Base-by-base conservation (phyloP, 2,797 vertebrate genomes). In the Eulemur albifrons region DNA sequence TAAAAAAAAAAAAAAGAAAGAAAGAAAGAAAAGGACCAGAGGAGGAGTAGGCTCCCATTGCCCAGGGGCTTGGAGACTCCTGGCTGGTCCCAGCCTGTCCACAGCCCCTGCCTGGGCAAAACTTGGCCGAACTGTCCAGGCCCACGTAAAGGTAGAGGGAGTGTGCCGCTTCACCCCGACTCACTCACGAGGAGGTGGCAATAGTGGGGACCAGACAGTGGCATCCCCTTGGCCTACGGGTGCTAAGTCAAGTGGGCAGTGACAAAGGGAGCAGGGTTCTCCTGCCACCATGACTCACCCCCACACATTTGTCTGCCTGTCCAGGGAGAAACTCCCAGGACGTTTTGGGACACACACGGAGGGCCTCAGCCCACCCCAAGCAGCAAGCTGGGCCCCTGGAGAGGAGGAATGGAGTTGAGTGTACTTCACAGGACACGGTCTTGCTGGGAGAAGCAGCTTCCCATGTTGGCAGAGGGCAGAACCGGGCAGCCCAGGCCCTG, bases 241-340 rank as follows among this genome's bases (percentile, higher is more conserved):
- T n/a, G 14, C 54, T 86, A 90, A 95, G 45, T 88, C 76, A 70
- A 63, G 18, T 40, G 73, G 65, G 50, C 76, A 18, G 5, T 54
- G 54, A 63, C 8, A 17, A n/a, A 14, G 32, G 38, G 43, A 67
- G 38, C 45, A 40, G 73, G 35, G 63, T 45, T 94, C 35, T 92
- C 57, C 48, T 0, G 8, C 57, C 1, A 3, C 61, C 3, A 0
- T 95, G 92, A 97, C 65, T 96, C 89, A 93, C 75, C n/a, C 20
- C n/a, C 10, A 27, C 75, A 67, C 10, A 1, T 89, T 67, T 20
- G 9, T 40, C 65, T 40, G 65, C 40, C 20, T 88, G 69, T 93
- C 10, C 23, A 86, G 70, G 72, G 81, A 80, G 93, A 59, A 89
- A 88, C 84, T 95, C 91, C 89, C 80, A 23, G 84, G n/a, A 86